phyloP scores from a whole-genome alignment of 1,140 invertebrate species.

The Grapholita molesta region DNA sequence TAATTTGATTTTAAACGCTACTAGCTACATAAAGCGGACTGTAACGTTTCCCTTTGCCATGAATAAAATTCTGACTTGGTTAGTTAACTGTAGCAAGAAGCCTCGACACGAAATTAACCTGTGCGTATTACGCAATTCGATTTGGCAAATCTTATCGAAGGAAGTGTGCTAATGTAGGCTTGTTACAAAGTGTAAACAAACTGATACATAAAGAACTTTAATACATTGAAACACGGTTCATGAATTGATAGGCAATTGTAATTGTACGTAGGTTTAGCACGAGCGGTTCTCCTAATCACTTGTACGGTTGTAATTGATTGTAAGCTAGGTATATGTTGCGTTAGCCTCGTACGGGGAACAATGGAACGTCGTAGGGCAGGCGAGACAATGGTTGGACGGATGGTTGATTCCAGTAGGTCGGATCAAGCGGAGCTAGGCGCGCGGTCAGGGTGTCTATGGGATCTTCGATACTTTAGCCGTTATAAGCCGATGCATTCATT shows the following conservation, averaged over 20 bases:
- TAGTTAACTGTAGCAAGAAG: too few species aligned
- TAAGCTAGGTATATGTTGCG: neutral
- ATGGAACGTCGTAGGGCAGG: neutral
- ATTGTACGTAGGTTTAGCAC: neutral
- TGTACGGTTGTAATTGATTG: neutral
- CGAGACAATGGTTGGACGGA: constrained; percentile 1
- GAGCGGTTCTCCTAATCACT: neutral
- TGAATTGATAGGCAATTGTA: neutral
- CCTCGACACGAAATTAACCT: neutral
- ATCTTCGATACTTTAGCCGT: neutral
- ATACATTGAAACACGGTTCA: neutral
- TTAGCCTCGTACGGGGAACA: neutral
- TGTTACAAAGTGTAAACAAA: neutral
- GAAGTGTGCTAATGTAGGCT: neutral
- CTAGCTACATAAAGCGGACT: too few species aligned
- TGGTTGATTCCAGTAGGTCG: neutral
- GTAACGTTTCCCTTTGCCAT: too few species aligned
- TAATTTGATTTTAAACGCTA: too few species aligned
- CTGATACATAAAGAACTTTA: neutral
- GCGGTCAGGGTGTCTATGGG: neutral
- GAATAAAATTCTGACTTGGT: too few species aligned
- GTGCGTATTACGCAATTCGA: neutral
- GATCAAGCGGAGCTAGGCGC: neutral
- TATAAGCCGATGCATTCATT: neutral
- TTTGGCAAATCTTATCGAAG: constrained; percentile 9